phyloP scores from a whole-genome alignment of 2,797 vertebrate species.

The Micromesistius poutassou region DNA sequence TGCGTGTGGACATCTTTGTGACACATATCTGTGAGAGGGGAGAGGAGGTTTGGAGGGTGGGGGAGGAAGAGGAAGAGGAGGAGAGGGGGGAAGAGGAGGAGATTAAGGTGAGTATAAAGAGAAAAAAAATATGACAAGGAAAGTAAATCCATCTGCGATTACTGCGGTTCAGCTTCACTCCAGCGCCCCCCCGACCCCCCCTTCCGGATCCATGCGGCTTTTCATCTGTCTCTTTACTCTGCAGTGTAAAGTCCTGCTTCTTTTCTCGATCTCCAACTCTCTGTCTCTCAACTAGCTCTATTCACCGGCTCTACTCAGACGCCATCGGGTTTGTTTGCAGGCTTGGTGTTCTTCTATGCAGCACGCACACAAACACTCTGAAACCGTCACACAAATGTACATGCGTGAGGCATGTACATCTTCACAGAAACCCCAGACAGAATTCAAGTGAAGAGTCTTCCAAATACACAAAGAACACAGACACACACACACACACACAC shows the following conservation, averaged over 20 bases:
- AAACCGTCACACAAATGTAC: neutral
- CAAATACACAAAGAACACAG: conserved; percentile 39
- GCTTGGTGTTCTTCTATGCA: neutral
- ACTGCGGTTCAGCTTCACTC: conserved; percentile 25
- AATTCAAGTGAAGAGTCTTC: neutral
- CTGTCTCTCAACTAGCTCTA: conserved; percentile 33
- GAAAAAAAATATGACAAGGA: conserved; percentile 10
- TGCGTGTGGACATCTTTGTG: conserved; percentile 98
- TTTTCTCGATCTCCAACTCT: conserved; percentile 44
- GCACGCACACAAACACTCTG: neutral
- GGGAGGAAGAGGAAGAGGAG: neutral
- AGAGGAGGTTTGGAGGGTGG: neutral
- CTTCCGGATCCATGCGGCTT: conserved; percentile 35
- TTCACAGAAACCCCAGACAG: neutral
- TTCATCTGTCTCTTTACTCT: conserved; percentile 44
- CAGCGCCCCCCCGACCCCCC: conserved; percentile 22
- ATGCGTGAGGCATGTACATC: neutral
- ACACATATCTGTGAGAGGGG: conserved; percentile 90
- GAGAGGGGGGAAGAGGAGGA: neutral
- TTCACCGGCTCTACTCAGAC: neutral
- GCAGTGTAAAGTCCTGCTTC: conserved; percentile 24
- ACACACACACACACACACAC: conserved; percentile 39
- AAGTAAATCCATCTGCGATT: conserved; percentile 44
- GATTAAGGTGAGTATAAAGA: conserved; percentile 25
- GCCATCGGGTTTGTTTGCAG: neutral